A percentile compares a stretch with the other conserved stretches of the same genome.
These are phyloP conservation scores for Masticophis lateralis DNA, from an alignment of 2,797 vertebrate genomes.

Conservation along the genomic window DNA sequence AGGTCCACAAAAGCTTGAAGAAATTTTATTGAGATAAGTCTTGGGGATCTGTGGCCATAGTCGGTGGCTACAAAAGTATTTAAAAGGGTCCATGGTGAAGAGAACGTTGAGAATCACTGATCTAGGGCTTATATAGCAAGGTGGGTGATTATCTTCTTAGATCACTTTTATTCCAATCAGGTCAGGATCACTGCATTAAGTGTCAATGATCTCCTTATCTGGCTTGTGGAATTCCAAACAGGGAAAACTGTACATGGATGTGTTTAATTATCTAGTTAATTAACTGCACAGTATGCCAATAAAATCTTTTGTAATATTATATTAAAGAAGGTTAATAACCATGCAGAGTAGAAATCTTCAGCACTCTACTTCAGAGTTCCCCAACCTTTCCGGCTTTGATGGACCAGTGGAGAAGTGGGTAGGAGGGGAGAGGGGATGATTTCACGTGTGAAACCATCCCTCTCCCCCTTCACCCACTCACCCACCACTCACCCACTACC, in stretches of 20 bases:
- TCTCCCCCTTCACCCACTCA: too few species aligned
- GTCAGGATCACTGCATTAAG: neutral
- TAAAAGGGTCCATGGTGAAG: neutral
- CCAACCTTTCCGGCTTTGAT: neutral
- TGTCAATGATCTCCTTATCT: neutral
- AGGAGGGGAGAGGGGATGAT: too few species aligned
- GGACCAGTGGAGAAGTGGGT: too few species aligned
- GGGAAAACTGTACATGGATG: neutral
- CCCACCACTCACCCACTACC: too few species aligned
- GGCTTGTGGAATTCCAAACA: neutral
- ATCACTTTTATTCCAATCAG: neutral
- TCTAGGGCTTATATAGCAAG: neutral
- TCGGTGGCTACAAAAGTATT: neutral
- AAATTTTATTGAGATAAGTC: neutral
- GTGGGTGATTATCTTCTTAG: neutral
- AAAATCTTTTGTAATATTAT: neutral
- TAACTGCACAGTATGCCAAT: neutral
- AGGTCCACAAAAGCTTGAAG: neutral
- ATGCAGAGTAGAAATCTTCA: neutral
- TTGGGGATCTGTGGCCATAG: neutral
- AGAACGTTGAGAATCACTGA: neutral
- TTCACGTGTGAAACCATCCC: too few species aligned
- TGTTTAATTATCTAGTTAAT: neutral
- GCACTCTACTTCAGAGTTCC: neutral
- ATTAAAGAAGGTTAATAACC: neutral